These are phyloP conservation scores for Passer montanus DNA, from an alignment of 2,113 vertebrate genomes.

Conservation along the genomic window DNA sequence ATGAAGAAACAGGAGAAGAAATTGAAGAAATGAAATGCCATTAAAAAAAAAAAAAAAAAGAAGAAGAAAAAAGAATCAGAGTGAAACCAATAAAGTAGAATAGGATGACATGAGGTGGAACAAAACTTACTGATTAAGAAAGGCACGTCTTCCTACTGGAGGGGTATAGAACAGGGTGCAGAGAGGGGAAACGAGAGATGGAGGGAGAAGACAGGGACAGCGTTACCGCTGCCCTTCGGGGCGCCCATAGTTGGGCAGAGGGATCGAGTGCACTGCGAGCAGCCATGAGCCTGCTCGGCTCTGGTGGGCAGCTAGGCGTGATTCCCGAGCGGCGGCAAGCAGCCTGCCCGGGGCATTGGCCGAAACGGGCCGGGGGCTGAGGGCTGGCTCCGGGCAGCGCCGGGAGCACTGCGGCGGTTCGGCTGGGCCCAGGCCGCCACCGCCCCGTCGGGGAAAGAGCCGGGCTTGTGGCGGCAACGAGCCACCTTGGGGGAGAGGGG, in stretches of 20 bases:
- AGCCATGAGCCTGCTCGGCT: background rate
- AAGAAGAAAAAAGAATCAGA: fast-evolving
- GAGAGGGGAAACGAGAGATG: background rate
- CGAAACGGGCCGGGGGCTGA: too few species aligned
- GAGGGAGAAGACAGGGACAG: background rate
- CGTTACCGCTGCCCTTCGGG: background rate
- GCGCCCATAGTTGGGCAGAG: fast-evolving
- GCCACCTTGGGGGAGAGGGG: fast-evolving
- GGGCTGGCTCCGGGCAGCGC: background rate
- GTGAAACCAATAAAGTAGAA: background rate
- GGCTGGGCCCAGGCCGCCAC: fast-evolving
- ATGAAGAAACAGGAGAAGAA: background rate
- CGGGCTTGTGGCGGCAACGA: fast-evolving
- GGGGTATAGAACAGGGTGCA: background rate
- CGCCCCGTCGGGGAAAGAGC: fast-evolving
- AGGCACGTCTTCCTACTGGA: background rate
- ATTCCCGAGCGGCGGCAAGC: background rate
- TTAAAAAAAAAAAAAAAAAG: background rate
- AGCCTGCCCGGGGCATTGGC: fast-evolving
- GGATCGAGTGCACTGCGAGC: fast-evolving
- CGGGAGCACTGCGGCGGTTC: fast-evolving
- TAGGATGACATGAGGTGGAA: background rate
- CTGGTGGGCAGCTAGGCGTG: fast-evolving
- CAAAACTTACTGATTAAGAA: background rate
- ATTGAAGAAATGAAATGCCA: background rate